Evolutionary conservation across 1,140 invertebrate species (phyloP), one percentile per base, ranked within the genome.

Genomic region (Carposina sasakii): DNA sequence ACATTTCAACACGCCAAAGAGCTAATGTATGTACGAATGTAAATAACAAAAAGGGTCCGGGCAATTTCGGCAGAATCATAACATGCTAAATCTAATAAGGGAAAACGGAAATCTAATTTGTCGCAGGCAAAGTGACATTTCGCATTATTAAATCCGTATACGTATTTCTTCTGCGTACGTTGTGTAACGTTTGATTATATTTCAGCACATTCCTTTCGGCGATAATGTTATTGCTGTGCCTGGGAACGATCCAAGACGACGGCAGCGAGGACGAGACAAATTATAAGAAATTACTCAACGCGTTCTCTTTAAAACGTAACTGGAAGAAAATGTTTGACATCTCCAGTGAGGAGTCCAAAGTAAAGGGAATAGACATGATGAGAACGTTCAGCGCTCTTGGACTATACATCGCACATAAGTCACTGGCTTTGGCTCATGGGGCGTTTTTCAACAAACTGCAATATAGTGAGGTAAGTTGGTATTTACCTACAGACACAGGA

Each of bases 401-500:
- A 58, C 66, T 93, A 26, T 63, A 93, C 5, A 19, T 91, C 0
- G 88, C 90, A 0, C 92, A 93, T 55, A 93, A 93, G 65, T 91
- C 90, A 1, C 90, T 93, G 89, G 90, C 91, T 0, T 63, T 91
- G 52, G 91, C 92, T 26, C 93, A 90, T 60, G 88, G 87, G 48
- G 91, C 91, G 20, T 93, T 89, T 58, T 63, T 88, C 1, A 93
- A 93, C 53, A 88, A 91, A 52, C 91, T 90, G 1, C 74, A 81
- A 31, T 92, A 90, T 88, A 84, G 89, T 10, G 90, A 90, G 86
- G 91, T 92, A 53, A 57, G 76, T 71, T 1, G 2, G 2, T n/a
- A n/a, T n/a, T n/a, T n/a, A n/a, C n/a, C n/a, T n/a, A n/a, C n/a
- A n/a, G n/a, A n/a, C n/a, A n/a, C n/a, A n/a, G n/a, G n/a, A n/a